Base-by-base conservation (phyloP, 2,888 invertebrate genomes). In the Leucoma salicis region DNA sequence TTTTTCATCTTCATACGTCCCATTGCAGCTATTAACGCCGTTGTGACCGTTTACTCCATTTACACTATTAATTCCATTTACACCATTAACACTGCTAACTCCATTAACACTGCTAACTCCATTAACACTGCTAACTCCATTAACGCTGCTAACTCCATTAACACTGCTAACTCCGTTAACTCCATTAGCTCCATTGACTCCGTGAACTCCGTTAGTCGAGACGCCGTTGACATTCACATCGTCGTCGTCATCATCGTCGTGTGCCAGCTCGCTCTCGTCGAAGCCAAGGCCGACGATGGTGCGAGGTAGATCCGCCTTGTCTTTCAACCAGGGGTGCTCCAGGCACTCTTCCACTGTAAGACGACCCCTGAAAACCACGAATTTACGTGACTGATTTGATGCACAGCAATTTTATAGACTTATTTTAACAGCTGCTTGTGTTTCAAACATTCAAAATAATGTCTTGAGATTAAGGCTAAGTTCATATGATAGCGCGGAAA, bases 281-380 rank as follows among this genome's bases (percentile, higher is more conserved):
- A 81, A 85, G 28, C 85, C 87, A 45, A 81, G 75, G 52, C 87
- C 85, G 42, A 81, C 82, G 57, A 90, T 89, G 60, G 80, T 85
- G 51, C 84, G 85, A 60, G 91, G 91, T 56, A 92, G 77, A 51
- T 90, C 83, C 62, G 84, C 79, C 66, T 91, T 92, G 83, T 92
- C 92, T 86, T 91, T 91, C 66, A 98, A 92, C 98, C 97, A 98
- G 70, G 95, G 93, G 90, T 98, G 97, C 80, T 95, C 93, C 77
- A 97, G 92, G 89, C 97, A 95, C 87, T 96, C 95, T 72, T 93
- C 92, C 73, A 96, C 96, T 78, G 95, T 94, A 89, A 97, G 93
- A 87, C 97, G 94, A 86, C 95, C 94, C 86, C 97, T 97, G 90
- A 8, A 92, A 91, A 25, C 7, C n/a, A n/a, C n/a, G n/a, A n/a